Base-by-base conservation (phyloP, 1,140 invertebrate genomes). In the Phenacoccus solenopsis region DNA sequence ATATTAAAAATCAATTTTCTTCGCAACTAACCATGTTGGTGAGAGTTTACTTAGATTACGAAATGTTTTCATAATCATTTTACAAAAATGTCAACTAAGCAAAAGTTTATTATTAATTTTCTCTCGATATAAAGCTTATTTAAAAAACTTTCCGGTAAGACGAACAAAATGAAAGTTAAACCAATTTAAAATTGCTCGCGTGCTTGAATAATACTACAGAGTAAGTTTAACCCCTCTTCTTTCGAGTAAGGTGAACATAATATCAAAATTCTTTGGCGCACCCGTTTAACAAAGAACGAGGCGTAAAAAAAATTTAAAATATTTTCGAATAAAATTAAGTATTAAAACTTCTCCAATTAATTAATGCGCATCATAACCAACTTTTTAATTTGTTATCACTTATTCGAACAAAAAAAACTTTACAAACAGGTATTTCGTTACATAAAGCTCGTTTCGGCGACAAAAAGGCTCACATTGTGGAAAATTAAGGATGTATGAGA, bases 51-150 rank as follows among this genome's bases (percentile, higher is more conserved):
- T n/a, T n/a, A n/a, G n/a, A n/a, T n/a, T n/a, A n/a, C n/a, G n/a
- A n/a, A 38, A 10, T n/a, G 32, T 38, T 38, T 38, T 38, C 9
- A 38, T n/a, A n/a, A 10, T 38, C 9, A 38, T 10, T 38, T n/a
- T 38, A 38, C n/a, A 64, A 64, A 64, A 64, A 24, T 27, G 25
- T 22, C 22, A 64, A 27, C 59, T 20, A 64, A 64, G 59, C 59
- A 27, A 64, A 64, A 59, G 5, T 27, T 24, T 64, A 64, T 24
- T 64, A 64, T 64, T 64, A 64, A 64, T 64, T 64, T 64, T 64
- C 59, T 64, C 16, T 64, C 59, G 25, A 64, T 64, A 20, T 10
- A 64, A 38, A 64, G 59, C 25, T 3, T 16, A 24, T 38, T 38
- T 38, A 24, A 24, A 64, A 25, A 64, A 64, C 59, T 25, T 24